Percentiles rank a stretch among this genome's conserved stretches.
Evolutionary conservation across 2,113 vertebrate genomes (phyloP).

Genomic region (Rhodinocichla rosea): DNA sequence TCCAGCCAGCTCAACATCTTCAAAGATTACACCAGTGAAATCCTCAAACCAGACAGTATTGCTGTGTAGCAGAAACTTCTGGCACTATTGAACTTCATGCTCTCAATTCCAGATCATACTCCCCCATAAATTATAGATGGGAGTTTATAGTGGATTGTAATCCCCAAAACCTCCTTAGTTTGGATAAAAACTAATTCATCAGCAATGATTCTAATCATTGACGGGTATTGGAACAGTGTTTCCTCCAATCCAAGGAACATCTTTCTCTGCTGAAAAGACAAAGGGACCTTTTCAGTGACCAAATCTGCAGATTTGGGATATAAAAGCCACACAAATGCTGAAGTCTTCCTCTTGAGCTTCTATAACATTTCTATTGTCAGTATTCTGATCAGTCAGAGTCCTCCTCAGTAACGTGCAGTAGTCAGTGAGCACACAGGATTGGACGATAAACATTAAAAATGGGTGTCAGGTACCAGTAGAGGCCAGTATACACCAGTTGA

Average conservation of each 20-base stretch:
- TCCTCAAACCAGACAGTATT: neutral
- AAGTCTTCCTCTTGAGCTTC: neutral
- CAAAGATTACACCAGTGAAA: neutral
- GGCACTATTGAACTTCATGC: neutral
- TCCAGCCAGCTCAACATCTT: neutral
- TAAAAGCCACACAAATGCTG: neutral
- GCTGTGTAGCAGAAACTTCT: neutral
- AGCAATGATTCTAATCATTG: neutral
- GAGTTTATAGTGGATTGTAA: neutral
- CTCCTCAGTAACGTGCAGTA: neutral
- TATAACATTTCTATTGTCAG: neutral
- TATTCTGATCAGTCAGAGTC: neutral
- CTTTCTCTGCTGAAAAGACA: neutral
- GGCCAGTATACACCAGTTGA: constrained; percentile 42
- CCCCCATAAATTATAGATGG: neutral
- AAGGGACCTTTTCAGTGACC: neutral
- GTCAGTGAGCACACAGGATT: neutral
- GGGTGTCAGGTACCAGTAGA: constrained; percentile 18
- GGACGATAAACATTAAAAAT: neutral
- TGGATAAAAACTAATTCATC: neutral
- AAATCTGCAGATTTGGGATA: neutral
- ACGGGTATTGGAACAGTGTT: constrained; percentile 82
- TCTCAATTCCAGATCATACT: neutral
- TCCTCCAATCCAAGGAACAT: constrained; percentile 85
- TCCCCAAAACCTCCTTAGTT: neutral